Conservation (phyloP, 2,113 vertebrate genomes). For the Stomatorhinus ivindoensis region DNA sequence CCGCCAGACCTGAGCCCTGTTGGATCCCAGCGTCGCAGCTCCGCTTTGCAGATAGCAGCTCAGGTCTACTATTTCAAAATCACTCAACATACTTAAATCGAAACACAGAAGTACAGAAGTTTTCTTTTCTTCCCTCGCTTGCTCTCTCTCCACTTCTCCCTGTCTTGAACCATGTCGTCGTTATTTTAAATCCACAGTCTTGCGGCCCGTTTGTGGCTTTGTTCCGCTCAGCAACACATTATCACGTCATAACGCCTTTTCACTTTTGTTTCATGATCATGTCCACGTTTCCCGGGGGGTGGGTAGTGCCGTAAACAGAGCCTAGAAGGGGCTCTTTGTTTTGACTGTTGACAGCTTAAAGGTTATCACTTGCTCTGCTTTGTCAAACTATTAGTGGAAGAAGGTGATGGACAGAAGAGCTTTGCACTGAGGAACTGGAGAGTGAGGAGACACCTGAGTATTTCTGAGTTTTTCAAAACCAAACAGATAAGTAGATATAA, state of each 20-base stretch:
- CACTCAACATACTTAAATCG: slow-evolving; percentile 44
- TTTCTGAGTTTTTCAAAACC: neutral
- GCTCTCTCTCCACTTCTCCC: slow-evolving; percentile 27
- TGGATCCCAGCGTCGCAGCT: neutral
- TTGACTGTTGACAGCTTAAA: neutral
- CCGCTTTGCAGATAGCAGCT: neutral
- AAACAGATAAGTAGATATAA: neutral
- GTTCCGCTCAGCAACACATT: slow-evolving; percentile 37
- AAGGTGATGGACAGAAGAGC: neutral
- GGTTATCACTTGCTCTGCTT: neutral
- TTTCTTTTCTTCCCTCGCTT: slow-evolving; percentile 22
- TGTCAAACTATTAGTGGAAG: neutral
- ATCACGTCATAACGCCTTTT: slow-evolving; percentile 46
- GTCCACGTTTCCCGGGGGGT: slow-evolving; percentile 39
- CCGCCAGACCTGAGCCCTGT: slow-evolving; percentile 7
- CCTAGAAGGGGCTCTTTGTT: neutral
- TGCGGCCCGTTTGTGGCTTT: slow-evolving; percentile 45
- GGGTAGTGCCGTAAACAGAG: neutral
- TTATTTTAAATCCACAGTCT: slow-evolving; percentile 51
- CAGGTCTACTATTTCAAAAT: slow-evolving; percentile 50
- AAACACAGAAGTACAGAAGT: slow-evolving; percentile 52
- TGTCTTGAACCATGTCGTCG: slow-evolving; percentile 45
- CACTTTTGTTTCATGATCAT: slow-evolving; percentile 53
- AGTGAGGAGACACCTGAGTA: neutral
- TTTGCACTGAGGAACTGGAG: neutral